phyloP scores from a whole-genome alignment of 2,797 vertebrate genomes.

The Melanotaenia trifasciata region DNA sequence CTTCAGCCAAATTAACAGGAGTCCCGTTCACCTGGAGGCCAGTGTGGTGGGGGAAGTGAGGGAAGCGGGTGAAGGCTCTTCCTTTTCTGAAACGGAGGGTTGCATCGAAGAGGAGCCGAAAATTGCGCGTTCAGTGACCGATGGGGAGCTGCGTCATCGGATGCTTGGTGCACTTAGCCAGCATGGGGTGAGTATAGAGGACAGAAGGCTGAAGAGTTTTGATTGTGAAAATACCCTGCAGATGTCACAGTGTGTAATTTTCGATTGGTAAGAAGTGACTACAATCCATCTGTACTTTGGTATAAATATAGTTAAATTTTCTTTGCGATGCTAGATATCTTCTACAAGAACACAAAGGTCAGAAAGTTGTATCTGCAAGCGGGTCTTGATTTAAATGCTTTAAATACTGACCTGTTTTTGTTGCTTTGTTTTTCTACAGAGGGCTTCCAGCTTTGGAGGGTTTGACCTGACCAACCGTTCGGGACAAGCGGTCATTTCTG shows the following conservation, averaged over 20 bases:
- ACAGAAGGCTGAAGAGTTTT: not conserved
- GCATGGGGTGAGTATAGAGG: constrained; percentile 89
- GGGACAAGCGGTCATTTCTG: constrained; percentile 80
- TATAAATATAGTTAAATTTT: not conserved
- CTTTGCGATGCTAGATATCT: not conserved
- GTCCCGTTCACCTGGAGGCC: constrained; percentile 47
- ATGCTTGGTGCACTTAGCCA: constrained; percentile 84
- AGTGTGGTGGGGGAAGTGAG: constrained; percentile 56
- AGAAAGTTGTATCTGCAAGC: not conserved
- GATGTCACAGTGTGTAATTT: not conserved
- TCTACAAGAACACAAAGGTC: not conserved
- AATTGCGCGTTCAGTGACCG: constrained; percentile 90
- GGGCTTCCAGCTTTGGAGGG: constrained; percentile 97
- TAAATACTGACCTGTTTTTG: constrained; percentile 4
- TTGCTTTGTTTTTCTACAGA: constrained; percentile 77
- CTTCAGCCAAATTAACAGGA: constrained; percentile 79
- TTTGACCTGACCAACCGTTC: constrained; percentile 94
- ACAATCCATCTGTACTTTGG: not conserved
- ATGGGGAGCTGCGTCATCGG: constrained; percentile 91
- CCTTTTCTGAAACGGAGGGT: constrained; percentile 88
- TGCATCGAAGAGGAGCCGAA: constrained; percentile 82
- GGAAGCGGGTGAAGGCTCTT: constrained; percentile 75
- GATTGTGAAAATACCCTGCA: not conserved
- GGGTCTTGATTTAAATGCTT: not conserved
- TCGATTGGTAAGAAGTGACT: too few species aligned